Evolutionary conservation across 2,797 vertebrate genomes (phyloP).

Genomic region (Champsocephalus gunnari): DNA sequence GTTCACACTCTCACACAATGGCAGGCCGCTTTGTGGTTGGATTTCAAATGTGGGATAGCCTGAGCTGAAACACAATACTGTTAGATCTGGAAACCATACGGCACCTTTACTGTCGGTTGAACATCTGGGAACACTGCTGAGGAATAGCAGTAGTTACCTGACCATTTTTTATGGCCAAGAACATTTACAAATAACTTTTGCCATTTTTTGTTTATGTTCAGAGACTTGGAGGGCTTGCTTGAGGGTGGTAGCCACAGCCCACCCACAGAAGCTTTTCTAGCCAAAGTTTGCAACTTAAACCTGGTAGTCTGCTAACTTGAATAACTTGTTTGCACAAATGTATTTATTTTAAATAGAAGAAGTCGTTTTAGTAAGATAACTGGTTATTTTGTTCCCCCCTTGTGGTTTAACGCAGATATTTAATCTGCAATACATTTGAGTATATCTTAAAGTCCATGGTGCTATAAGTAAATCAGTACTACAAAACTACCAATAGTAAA

Average conservation of each 20-base stretch:
- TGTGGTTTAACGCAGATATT: conserved; percentile 39
- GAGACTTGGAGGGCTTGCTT: neutral
- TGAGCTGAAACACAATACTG: conserved; percentile 17
- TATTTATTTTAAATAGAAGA: conserved; percentile 1
- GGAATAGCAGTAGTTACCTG: conserved; percentile 5
- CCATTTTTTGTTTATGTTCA: neutral
- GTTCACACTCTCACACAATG: neutral
- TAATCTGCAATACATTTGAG: conserved; percentile 16
- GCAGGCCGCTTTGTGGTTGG: conserved; percentile 15
- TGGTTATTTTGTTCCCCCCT: conserved; percentile 19
- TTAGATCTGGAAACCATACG: neutral
- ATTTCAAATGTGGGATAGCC: conserved; percentile 12
- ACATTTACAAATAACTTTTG: conserved; percentile 3
- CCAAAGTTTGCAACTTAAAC: conserved; percentile 7
- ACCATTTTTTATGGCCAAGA: conserved; percentile 6
- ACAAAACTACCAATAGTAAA: neutral
- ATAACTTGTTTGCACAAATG: neutral
- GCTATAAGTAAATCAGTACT: conserved; percentile 23
- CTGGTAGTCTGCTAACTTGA: conserved; percentile 16
- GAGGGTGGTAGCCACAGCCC: neutral
- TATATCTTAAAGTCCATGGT: conserved; percentile 25
- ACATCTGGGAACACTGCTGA: conserved; percentile 35
- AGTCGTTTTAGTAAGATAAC: conserved; percentile 24
- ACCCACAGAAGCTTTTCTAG: neutral
- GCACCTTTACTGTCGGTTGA: conserved; percentile 22